Evolutionary conservation across 2,113 vertebrate genomes (phyloP), one percentile per base, ranked within the genome.

Genomic region (Ochotona curzoniae): DNA sequence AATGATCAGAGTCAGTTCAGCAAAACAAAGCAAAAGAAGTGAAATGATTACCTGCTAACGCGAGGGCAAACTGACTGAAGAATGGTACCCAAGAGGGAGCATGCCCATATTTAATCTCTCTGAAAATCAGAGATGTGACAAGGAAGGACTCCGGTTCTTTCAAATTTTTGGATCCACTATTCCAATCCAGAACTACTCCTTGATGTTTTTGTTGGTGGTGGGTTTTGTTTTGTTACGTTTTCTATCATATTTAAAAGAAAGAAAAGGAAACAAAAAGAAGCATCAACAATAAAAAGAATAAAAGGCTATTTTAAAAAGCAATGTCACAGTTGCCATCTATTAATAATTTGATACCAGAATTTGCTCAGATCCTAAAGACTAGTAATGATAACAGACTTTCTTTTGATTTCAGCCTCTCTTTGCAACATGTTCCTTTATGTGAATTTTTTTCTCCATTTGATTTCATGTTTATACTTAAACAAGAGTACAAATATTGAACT

Each of bases 401-500:
- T 64, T 79, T 78, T 54, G 64, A 64, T 83, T 75, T 84, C 70
- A 87, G 44, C 17, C 35, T 90, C 25, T 70, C 61, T 88, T 69
- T 95, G 63, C 8, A 85, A 79, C 74, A 83, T 44, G 18, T 3
- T 92, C 35, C 87, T 95, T 90, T 64, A 47, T 60, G 49, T 86
- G 63, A 26, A 20, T n/a, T 60, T 87, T 95, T 95, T 93, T 81
- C 60, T 84, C 54, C 89, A 78, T 96, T 89, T 92, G 90, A 95
- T 83, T 93, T 92, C 88, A 83, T 71, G 83, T 87, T 91, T 92
- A 70, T 66, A 30, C 83, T 88, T 94, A 93, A 90, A 95, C 96
- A 74, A 78, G 86, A 96, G 90, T 96, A 95, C 79, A 97, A 95
- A 96, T 96, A 96, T 89, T 94, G 90, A 96, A 96, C 92, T 90